Conservation (phyloP, 2,113 vertebrate genomes). For the Dipodomys stephensi region DNA sequence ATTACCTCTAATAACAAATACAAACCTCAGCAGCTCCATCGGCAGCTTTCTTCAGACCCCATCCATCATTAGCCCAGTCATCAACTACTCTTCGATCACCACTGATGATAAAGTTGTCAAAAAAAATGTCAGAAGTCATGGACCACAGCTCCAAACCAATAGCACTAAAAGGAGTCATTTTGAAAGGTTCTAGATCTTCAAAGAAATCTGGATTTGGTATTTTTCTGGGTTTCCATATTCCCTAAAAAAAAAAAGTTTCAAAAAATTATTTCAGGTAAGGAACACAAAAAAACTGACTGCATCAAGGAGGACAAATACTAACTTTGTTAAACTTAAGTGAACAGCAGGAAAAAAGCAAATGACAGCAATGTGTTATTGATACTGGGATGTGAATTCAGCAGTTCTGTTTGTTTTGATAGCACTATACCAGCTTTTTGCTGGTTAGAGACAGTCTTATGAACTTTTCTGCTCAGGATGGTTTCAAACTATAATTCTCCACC, state of each 20-base stretch:
- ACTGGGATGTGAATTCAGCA: too few relatives aligned
- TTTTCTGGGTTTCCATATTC: slow-evolving; percentile 98
- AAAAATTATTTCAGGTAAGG: slow-evolving; percentile 35
- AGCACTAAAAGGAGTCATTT: slow-evolving; percentile 94
- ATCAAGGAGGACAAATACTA: not conserved
- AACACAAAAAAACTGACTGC: not conserved
- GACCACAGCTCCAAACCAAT: slow-evolving; percentile 98
- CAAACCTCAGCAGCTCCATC: slow-evolving; percentile 96
- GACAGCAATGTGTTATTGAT: not conserved
- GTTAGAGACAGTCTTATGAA: too few relatives aligned
- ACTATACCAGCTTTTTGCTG: too few relatives aligned
- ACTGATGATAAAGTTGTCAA: slow-evolving; percentile 98
- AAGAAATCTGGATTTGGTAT: slow-evolving; percentile 97
- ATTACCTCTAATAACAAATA: not conserved
- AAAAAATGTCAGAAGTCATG: slow-evolving; percentile 99
- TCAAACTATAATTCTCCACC: too few relatives aligned
- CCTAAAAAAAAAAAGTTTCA: slow-evolving; percentile 85
- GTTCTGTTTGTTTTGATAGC: too few relatives aligned
- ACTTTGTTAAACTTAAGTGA: not conserved
- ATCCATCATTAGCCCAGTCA: slow-evolving; percentile 95
- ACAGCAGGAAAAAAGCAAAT: slow-evolving; percentile 16
- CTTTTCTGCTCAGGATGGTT: too few relatives aligned
- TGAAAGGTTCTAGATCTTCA: slow-evolving; percentile 97
- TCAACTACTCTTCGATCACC: slow-evolving; percentile 93
- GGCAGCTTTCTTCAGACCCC: slow-evolving; percentile 97